Evolutionary conservation across 2,113 vertebrate genomes (phyloP), one percentile per base, ranked within the genome.

Genomic region (Stigmatopora argus): DNA sequence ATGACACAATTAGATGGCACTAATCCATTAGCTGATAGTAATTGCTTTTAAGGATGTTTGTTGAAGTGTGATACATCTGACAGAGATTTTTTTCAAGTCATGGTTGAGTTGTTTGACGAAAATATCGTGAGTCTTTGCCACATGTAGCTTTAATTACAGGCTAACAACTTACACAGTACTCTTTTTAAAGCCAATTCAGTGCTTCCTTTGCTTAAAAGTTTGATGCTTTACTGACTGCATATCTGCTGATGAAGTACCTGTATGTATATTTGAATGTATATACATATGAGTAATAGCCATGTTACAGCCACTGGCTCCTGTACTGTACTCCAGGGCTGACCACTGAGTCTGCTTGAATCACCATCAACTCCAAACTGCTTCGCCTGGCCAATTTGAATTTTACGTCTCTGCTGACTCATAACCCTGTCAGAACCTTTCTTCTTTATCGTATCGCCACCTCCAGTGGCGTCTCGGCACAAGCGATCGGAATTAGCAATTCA

Each of bases 361-460:
- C 68, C 81, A 78, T 86, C 86, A 86, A 41, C 72, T 73, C 74
- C 80, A 83, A 87, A 90, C 81, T 88, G 85, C 87, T 89, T 87
- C 78, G 83, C 74, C 70, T 73, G 81, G 85, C 83, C 85, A 80
- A 83, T 87, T 85, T 85, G 76, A 88, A 86, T 86, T 80, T 84
- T 79, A 81, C 82, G 85, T 88, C 70, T 83, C 79, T 89, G 87
- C 86, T 89, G 87, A 90, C 85, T 89, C 88, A 87, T 78, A 81
- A 71, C 74, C 75, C 78, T 88, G 88, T 88, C 88, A 89, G 74
- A 78, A 80, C 77, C 78, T 83, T 78, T 89, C 73, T 84, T 83
- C 84, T 86, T 86, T 86, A 88, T 78, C 78, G 34, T 79, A 77
- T 66, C 78, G 63, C 51, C 61, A 74, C 79, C 83, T 74, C 75